Percentiles rank a stretch among this genome's conserved stretches.
These are phyloP conservation scores for Brachyrhaphis roseni DNA, from an alignment of 2,797 vertebrate species.

Conservation along the genomic window DNA sequence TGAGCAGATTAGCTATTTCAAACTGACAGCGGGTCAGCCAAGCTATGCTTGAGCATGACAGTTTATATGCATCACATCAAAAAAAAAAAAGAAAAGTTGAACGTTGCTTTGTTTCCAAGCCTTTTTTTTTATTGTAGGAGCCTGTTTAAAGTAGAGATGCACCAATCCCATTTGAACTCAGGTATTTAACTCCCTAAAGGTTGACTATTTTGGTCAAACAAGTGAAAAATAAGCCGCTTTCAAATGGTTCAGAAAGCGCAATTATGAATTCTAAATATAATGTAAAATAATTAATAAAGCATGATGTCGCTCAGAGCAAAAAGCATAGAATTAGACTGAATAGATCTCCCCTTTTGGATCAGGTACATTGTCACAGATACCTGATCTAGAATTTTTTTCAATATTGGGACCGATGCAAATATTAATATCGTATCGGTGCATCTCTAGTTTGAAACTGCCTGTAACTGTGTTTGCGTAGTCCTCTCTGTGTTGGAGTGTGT, in stretches of 20 bases:
- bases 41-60: background rate
- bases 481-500: background rate
- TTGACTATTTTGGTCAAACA: too few relatives aligned
- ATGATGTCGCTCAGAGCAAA: too few relatives aligned
- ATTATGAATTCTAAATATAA: too few relatives aligned
- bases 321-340: too few relatives aligned
- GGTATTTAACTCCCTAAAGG: too few relatives aligned
- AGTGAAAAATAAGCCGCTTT: too few relatives aligned
- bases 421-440: background rate
- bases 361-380: too few relatives aligned
- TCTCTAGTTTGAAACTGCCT: background rate
- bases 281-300: too few relatives aligned
- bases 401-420: too few relatives aligned
- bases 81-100: slow-evolving; percentile 1
- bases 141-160: slow-evolving; percentile 19
- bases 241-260: too few relatives aligned
- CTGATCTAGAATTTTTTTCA: too few relatives aligned
- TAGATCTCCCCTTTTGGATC: too few relatives aligned
- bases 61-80: background rate
- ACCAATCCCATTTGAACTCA: background rate
- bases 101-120: slow-evolving; percentile 10
- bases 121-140: slow-evolving; percentile 16
- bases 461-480: background rate
- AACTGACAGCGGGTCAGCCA: slow-evolving; percentile 1
- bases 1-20: slow-evolving; percentile 47